Conservation (phyloP, 2,888 invertebrate genomes). For the Slavum lentiscoides region DNA sequence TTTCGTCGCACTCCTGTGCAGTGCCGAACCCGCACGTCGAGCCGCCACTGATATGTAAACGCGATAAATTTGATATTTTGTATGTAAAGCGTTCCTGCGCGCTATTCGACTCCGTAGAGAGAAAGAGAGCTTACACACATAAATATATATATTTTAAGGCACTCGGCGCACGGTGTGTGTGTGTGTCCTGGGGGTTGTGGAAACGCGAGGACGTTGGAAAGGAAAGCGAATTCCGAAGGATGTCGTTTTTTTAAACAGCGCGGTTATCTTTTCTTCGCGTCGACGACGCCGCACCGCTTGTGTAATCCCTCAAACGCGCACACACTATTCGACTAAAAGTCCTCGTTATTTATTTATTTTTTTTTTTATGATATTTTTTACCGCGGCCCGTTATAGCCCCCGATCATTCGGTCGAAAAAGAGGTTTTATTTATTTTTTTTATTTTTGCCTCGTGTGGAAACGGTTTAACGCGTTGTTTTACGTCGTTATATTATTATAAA, state of each 20-base stretch:
- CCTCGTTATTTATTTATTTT: no score
- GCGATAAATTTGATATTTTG: no score
- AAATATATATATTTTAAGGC: no score
- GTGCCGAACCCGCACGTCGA: no score
- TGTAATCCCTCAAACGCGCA: no score
- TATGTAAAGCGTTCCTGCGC: no score
- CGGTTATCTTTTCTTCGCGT: slow-evolving; percentile 9
- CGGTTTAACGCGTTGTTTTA: slow-evolving; percentile 30
- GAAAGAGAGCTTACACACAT: no score
- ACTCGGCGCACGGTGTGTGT: no score
- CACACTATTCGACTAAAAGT: background rate
- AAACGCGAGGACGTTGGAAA: background rate
- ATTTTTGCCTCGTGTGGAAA: background rate
- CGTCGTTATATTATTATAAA: background rate
- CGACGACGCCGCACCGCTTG: background rate
- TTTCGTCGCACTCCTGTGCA: no score
- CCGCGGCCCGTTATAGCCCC: background rate
- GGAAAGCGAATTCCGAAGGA: slow-evolving; percentile 25
- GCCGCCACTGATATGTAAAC: no score
- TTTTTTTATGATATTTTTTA: slow-evolving; percentile 28
- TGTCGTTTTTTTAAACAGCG: slow-evolving; percentile 25
- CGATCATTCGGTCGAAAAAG: background rate
- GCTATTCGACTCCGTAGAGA: no score
- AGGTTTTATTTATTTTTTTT: background rate
- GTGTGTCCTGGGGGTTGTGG: no score